Percentiles rank a stretch among this genome's conserved stretches.
These are phyloP conservation scores for Drosophila rufa DNA, from an alignment of 1,140 invertebrate genomes.

Conservation along the genomic window DNA sequence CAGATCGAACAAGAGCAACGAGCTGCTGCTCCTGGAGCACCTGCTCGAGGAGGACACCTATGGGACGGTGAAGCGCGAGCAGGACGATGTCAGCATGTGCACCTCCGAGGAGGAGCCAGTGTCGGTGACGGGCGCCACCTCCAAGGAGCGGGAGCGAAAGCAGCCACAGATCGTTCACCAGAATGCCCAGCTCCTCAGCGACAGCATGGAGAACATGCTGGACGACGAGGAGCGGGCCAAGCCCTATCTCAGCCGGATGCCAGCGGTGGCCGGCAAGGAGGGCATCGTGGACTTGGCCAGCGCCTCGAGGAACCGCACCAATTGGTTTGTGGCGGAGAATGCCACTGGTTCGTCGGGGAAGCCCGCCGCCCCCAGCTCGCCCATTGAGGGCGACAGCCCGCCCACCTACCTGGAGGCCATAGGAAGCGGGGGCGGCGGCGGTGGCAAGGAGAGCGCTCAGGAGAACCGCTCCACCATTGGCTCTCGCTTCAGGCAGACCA, in stretches of 20 bases:
- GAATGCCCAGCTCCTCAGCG: conserved; percentile 71
- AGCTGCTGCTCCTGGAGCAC: conserved; percentile 78
- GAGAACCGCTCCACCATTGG: conserved; percentile 48
- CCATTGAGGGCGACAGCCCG: conserved; percentile 75
- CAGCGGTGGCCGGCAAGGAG: background rate
- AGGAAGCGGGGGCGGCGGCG: conserved; percentile 34
- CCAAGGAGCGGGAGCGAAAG: background rate
- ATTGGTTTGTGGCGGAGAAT: conserved; percentile 74
- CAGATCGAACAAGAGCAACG: conserved; percentile 78
- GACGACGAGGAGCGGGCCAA: conserved; percentile 50
- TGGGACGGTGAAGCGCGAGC: conserved; percentile 64
- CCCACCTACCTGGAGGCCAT: conserved; percentile 80
- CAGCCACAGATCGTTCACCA: conserved; percentile 77
- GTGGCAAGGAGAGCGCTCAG: conserved; percentile 7
- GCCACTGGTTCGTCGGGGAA: background rate
- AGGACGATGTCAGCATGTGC: conserved; percentile 80
- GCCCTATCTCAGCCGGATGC: conserved; percentile 60
- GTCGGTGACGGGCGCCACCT: background rate
- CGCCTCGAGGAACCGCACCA: conserved; percentile 63
- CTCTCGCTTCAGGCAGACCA: conserved; percentile 66
- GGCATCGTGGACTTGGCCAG: conserved; percentile 56
- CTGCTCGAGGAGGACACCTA: conserved; percentile 83
- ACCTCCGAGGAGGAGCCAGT: conserved; percentile 74
- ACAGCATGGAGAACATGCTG: conserved; percentile 76
- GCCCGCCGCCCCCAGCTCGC: background rate